phyloP scores from a whole-genome alignment of 2,888 invertebrate species.

The Catocala nupta region DNA sequence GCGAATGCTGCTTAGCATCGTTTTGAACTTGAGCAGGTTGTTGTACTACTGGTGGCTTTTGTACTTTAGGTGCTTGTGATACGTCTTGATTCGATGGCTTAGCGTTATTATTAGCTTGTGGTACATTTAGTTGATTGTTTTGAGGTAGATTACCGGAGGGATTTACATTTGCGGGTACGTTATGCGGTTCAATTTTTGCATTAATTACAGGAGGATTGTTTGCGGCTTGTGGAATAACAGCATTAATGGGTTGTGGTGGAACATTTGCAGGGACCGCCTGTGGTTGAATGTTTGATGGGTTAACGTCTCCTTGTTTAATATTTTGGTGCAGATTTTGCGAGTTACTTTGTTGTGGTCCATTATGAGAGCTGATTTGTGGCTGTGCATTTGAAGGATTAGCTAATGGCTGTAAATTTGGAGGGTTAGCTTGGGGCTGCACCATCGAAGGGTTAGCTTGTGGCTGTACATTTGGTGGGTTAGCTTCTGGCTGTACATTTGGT shows the following conservation, averaged over 20 bases:
- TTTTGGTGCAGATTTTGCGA: slow-evolving; percentile 8
- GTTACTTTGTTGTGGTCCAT: not conserved
- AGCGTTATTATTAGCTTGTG: slow-evolving; percentile 4
- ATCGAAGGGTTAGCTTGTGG: not conserved
- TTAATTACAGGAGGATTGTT: slow-evolving; percentile 9
- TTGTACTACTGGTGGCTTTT: not conserved
- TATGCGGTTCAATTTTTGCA: slow-evolving; percentile 26
- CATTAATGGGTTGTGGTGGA: not conserved
- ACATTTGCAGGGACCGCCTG: slow-evolving; percentile 2
- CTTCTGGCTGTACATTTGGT: not conserved
- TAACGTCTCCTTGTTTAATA: not conserved
- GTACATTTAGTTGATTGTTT: slow-evolving; percentile 9
- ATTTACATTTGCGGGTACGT: slow-evolving; percentile 12
- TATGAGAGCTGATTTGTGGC: not conserved
- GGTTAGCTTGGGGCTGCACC: not conserved
- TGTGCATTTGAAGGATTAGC: not conserved
- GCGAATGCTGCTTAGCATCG: slow-evolving; percentile 58
- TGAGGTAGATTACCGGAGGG: not conserved
- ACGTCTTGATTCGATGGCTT: slow-evolving; percentile 2
- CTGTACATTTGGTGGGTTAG: slow-evolving; percentile 1
- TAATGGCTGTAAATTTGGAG: slow-evolving; percentile 13
- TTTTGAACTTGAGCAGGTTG: slow-evolving; percentile 17
- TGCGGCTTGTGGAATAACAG: not conserved
- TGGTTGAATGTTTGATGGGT: slow-evolving; percentile 2
- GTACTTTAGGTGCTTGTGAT: slow-evolving; percentile 1